These are phyloP conservation scores for Neuroterus valhalla DNA, from an alignment of 1,140 invertebrate genomes.

Conservation along the genomic window DNA sequence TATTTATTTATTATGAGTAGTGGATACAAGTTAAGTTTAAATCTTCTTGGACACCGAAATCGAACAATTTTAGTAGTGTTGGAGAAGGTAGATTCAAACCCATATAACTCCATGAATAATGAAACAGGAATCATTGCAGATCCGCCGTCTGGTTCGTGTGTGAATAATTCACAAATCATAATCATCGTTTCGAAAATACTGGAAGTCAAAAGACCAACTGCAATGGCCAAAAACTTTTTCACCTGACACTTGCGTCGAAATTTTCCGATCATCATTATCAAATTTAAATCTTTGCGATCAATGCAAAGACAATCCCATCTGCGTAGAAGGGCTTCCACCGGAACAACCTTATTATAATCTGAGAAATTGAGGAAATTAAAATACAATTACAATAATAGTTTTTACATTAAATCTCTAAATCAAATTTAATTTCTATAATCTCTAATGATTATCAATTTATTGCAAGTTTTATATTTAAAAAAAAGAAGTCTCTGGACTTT, in stretches of 20 bases:
- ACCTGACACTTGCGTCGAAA: constrained; percentile 68
- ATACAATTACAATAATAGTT: too few relatives aligned
- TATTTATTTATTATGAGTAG: too few relatives aligned
- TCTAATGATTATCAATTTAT: too few relatives aligned
- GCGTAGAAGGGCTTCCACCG: constrained; percentile 57
- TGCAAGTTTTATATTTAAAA: too few relatives aligned
- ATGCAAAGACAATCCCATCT: constrained; percentile 69
- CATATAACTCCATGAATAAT: constrained; percentile 82
- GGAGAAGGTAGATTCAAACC: constrained; percentile 48
- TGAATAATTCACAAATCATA: constrained; percentile 86
- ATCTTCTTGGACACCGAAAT: too few relatives aligned
- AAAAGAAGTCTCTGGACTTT: too few relatives aligned
- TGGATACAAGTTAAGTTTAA: too few relatives aligned
- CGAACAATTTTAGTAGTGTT: neutral
- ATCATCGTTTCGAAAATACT: constrained; percentile 82
- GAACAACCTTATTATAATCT: constrained; percentile 69
- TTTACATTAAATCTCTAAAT: too few relatives aligned
- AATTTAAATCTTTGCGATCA: constrained; percentile 61
- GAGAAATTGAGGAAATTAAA: neutral
- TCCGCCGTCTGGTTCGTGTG: constrained; percentile 89
- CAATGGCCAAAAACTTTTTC: constrained; percentile 71
- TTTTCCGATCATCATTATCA: constrained; percentile 66
- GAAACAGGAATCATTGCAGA: constrained; percentile 84
- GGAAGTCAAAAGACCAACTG: constrained; percentile 66
- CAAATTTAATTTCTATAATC: too few relatives aligned